Conservation (phyloP, 2,113 vertebrate species). For the Pycnonotus jocosus region DNA sequence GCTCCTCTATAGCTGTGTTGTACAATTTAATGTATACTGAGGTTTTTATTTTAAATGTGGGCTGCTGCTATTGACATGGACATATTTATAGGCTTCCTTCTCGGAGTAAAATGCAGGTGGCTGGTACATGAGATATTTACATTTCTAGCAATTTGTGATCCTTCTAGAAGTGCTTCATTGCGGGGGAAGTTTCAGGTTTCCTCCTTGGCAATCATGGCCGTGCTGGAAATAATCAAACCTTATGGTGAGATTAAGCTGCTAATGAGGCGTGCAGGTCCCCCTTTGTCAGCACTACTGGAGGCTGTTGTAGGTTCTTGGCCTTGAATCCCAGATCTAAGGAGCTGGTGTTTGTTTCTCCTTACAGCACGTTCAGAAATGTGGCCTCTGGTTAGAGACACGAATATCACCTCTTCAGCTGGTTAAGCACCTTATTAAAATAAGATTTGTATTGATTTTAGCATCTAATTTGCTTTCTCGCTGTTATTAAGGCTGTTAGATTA, state of each 20-base stretch:
- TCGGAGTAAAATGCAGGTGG: neutral
- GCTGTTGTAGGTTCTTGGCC: constrained; percentile 8
- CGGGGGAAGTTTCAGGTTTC: neutral
- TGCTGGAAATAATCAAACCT: constrained; percentile 29
- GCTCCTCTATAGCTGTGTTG: accelerated
- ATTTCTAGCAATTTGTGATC: neutral
- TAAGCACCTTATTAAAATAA: neutral
- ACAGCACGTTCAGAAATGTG: neutral
- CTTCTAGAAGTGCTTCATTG: neutral
- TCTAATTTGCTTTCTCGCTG: neutral
- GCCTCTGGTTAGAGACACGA: neutral
- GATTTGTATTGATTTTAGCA: neutral
- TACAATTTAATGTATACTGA: neutral
- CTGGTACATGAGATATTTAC: neutral
- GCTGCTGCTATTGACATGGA: neutral
- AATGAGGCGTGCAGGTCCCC: constrained; percentile 28
- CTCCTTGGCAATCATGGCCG: accelerated
- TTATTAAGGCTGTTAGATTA: neutral
- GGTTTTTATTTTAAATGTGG: neutral
- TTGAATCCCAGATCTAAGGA: neutral
- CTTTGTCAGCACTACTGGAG: constrained; percentile 29
- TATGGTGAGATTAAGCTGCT: constrained; percentile 42
- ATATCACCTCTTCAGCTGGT: neutral
- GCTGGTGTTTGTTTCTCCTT: constrained; percentile 1
- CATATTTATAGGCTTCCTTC: neutral